These are phyloP conservation scores for Diuraphis noxia DNA, from an alignment of 1,140 invertebrate species.

Conservation along the genomic window DNA sequence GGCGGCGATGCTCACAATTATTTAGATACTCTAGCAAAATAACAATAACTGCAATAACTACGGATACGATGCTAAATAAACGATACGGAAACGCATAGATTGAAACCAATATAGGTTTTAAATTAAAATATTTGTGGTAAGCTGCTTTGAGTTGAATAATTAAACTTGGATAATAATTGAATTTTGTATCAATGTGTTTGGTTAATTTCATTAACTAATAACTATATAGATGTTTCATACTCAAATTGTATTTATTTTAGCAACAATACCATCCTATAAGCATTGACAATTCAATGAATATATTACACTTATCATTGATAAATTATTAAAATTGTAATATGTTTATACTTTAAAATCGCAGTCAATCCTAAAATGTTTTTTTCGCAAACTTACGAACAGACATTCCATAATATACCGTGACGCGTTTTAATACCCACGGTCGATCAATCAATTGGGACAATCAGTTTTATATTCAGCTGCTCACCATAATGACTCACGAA, in stretches of 20 bases:
- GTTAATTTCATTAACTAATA: too few species aligned
- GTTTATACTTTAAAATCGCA: too few species aligned
- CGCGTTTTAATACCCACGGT: neutral
- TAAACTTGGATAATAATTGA: too few species aligned
- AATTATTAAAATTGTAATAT: too few species aligned
- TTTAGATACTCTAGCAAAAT: neutral
- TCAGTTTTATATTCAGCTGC: neutral
- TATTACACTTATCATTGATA: too few species aligned
- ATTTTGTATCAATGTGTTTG: too few species aligned
- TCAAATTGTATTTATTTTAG: neutral
- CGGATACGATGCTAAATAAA: neutral
- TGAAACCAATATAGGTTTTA: neutral
- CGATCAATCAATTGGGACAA: neutral
- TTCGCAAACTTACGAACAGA: too few species aligned
- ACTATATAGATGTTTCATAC: neutral
- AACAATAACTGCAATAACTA: neutral
- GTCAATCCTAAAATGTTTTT: too few species aligned
- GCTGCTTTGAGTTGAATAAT: too few species aligned
- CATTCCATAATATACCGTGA: too few species aligned
- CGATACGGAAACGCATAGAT: neutral
- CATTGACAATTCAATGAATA: neutral
- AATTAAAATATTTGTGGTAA: neutral
- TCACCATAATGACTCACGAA: neutral
- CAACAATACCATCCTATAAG: neutral
- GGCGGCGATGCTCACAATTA: neutral